Percentiles rank a stretch among this genome's conserved stretches.
Evolutionary conservation across 2,113 vertebrate genomes (phyloP).

Genomic region (Egretta garzetta): DNA sequence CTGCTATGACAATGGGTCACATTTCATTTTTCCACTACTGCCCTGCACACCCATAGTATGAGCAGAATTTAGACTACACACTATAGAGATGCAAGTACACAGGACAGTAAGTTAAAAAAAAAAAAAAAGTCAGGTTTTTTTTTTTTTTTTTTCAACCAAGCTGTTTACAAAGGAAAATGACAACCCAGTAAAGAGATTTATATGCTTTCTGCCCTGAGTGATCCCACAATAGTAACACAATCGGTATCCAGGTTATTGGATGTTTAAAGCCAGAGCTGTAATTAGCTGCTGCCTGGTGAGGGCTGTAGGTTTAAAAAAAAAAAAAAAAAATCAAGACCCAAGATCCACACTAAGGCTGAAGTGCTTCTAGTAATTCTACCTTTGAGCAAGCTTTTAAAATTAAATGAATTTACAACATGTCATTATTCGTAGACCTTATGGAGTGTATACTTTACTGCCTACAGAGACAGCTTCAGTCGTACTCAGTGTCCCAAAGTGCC

Average conservation of each 20-base stretch:
- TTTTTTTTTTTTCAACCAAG: not conserved
- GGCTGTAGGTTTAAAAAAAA: not conserved
- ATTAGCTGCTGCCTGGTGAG: not conserved
- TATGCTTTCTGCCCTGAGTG: not conserved
- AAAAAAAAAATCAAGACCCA: not conserved
- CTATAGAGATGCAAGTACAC: not conserved
- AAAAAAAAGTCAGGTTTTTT: too few relatives aligned
- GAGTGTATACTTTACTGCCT: not conserved
- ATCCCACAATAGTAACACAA: not conserved
- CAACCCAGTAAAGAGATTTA: not conserved
- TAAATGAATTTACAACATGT: conserved; percentile 15
- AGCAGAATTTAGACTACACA: not conserved
- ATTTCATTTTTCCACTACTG: not conserved
- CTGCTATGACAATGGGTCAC: not conserved
- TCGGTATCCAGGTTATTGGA: not conserved
- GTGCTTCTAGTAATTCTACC: not conserved
- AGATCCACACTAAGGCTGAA: not conserved
- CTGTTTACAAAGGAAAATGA: not conserved
- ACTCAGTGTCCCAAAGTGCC: conserved; percentile 10
- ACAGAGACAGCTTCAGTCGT: conserved; percentile 11
- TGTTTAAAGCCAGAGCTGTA: not conserved
- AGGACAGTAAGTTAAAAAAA: rapidly evolving
- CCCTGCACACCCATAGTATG: not conserved
- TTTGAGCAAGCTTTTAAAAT: conserved; percentile 25
- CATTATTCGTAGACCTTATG: conserved; percentile 28